phyloP scores from a whole-genome alignment of 2,113 vertebrate species.

The Seriola dumerili region DNA sequence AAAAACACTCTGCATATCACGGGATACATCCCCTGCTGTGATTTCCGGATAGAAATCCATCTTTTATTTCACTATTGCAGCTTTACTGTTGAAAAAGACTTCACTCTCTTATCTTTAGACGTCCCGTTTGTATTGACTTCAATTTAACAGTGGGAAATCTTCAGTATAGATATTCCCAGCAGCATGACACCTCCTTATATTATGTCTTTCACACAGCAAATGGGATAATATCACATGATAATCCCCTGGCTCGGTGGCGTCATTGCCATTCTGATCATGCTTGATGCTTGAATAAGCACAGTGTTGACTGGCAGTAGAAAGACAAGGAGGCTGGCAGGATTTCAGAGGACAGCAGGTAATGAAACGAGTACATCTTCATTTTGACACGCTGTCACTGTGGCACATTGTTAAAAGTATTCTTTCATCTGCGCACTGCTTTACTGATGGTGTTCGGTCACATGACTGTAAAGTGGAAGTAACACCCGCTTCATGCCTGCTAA shows the following conservation, averaged over 20 bases:
- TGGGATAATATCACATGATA: conserved; percentile 50
- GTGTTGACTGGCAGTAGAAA: conserved; percentile 28
- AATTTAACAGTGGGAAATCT: not conserved
- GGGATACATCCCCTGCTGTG: not conserved
- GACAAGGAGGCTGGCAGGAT: conserved; percentile 22
- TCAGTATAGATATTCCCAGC: conserved; percentile 30
- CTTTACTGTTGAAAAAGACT: not conserved
- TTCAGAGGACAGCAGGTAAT: conserved; percentile 29
- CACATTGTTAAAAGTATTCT: conserved; percentile 28
- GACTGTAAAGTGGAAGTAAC: conserved; percentile 58
- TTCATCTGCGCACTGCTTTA: conserved; percentile 19
- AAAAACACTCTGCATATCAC: not conserved
- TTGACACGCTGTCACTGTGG: conserved; percentile 36
- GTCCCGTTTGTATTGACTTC: not conserved
- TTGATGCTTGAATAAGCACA: conserved; percentile 16
- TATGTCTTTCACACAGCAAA: conserved; percentile 43
- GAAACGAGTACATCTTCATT: conserved; percentile 20
- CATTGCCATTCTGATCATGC: conserved; percentile 11
- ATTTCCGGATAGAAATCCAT: not conserved
- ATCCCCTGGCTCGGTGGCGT: conserved; percentile 11
- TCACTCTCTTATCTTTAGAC: not conserved
- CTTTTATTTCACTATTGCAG: not conserved
- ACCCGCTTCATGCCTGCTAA: conserved; percentile 19
- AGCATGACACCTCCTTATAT: conserved; percentile 33
- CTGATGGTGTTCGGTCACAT: conserved; percentile 34